These are phyloP conservation scores for Tragelaphus buxtoni DNA, from an alignment of 2,113 vertebrate species.

Conservation along the genomic window DNA sequence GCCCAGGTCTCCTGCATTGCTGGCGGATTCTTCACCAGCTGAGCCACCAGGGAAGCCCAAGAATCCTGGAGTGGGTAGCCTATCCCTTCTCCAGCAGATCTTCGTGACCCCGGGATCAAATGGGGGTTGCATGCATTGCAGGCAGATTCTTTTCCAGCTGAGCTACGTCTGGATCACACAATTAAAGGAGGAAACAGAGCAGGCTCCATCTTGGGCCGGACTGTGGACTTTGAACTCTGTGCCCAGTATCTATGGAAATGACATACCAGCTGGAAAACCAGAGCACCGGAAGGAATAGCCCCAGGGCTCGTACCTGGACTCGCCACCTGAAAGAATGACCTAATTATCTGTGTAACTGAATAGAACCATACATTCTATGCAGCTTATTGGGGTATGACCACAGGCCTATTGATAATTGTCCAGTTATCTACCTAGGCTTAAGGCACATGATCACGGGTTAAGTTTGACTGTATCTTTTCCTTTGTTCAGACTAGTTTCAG, in stretches of 20 bases:
- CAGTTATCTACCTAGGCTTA: not conserved
- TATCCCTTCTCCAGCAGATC: not conserved
- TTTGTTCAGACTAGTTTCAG: not conserved
- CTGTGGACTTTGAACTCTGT: not conserved
- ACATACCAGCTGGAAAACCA: not conserved
- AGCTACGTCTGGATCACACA: not conserved
- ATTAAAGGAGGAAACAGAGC: not conserved
- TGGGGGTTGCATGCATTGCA: not conserved
- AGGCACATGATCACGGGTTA: not conserved
- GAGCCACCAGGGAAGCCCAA: not conserved
- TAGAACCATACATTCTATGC: not conserved
- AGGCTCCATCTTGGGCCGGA: not conserved
- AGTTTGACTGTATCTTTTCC: not conserved
- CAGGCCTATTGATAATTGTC: not conserved
- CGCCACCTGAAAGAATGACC: not conserved
- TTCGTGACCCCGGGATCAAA: not conserved
- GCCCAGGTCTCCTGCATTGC: not conserved
- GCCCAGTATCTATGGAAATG: not conserved
- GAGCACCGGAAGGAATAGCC: not conserved
- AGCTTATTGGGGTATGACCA: not conserved
- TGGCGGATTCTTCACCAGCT: not conserved
- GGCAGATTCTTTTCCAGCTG: not conserved
- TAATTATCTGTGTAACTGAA: not conserved
- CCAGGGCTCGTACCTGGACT: not conserved
- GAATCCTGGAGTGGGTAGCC: not conserved